Evolutionary conservation across 2,113 vertebrate genomes (phyloP), one percentile per base, ranked within the genome.

Genomic region (Eurypyga helias): DNA sequence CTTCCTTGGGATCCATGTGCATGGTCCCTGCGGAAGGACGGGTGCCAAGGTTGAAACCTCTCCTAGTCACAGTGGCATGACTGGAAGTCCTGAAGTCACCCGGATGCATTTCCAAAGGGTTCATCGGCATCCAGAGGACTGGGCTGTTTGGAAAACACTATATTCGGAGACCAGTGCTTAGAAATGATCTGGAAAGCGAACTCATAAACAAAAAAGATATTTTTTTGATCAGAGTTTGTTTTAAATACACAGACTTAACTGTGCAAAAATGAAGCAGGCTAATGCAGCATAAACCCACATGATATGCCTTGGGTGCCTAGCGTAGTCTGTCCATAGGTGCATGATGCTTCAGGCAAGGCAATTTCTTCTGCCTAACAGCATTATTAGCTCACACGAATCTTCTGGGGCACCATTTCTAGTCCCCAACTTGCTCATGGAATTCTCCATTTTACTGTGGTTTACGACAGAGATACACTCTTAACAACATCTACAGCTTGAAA

Each of bases 151-250:
- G 45, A 67, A 89, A 76, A 60, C 1, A 12, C 84, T 46, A 7
- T 60, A 51, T 23, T 54, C 34, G 38, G 81, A 80, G 36, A 26
- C 24, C 41, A 72, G 54, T 11, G 34, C 25, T 23, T 45, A 26
- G 46, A 52, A 75, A 31, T 38, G 0, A 45, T 23, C 89, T 49
- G 66, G 61, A 84, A 80, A 71, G 70, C 24, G 33, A 70, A 36
- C 29, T 17, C 64, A 69, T n/a, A 80, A 94, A 84, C 80, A 83
- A 34, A 64, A 62, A 54, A 57, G 29, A 8, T 45, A 43, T 48
- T 93, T 91, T 86, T 91, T 86, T 70, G 31, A 41, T 88, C 71
- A 2, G 78, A 23, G 49, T 80, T 95, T 65, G 31, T 87, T 93
- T 94, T 72, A 88, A 94, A 54, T 43, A 26, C 21, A 9, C 33